Evolutionary conservation across 35 echinoderm and acorn worm genomes (phyloP), one percentile per base, ranked within the genome.

Genomic region (Ptychodera flava): DNA sequence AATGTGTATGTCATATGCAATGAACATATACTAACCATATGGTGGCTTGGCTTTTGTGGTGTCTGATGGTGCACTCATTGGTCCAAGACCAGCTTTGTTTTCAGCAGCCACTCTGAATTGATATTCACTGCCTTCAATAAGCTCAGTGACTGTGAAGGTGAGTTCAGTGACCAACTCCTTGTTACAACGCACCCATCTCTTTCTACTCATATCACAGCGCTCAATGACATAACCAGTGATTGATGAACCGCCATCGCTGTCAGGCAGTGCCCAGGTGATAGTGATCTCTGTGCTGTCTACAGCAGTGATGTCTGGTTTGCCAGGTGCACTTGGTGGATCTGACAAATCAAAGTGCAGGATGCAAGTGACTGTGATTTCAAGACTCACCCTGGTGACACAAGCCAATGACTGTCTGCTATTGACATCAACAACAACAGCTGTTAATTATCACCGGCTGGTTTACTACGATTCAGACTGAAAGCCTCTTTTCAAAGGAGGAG

Each of bases 201-300:
- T 93, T 30, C 88, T 81, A 36, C 83, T 88, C 15, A 85, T 90
- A 75, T 99, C 96, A 35, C 85, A 85, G 38, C 88, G 94, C 79
- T 99, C 96, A 27, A 99, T 78, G 85, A 99, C 85, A 82, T 99
- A 99, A 75, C 92, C 92, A 33, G 91, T 93, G 32, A 99, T 90
- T 78, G 89, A 85, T 28, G 90, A 92, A 85, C 96, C 96, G 30
- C 93, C 92, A 36, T 94, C 81, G 36, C 92, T 94, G 81, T 92
- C 91, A 6, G 92, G 96, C 28, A 90, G 85, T 76, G 93, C 84
- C 96, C 96, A 99, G 31, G 90, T 99, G n/a, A 99, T 28, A 16
- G 96, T 99, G 33, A 89, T 91, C 32, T 92, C 76, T 53, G 84
- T 99, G 22, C 86, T 82, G 84, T 94, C 91, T 29, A 99, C 84